Conservation (phyloP, 2,113 vertebrate species). For the Polypterus senegalus region DNA sequence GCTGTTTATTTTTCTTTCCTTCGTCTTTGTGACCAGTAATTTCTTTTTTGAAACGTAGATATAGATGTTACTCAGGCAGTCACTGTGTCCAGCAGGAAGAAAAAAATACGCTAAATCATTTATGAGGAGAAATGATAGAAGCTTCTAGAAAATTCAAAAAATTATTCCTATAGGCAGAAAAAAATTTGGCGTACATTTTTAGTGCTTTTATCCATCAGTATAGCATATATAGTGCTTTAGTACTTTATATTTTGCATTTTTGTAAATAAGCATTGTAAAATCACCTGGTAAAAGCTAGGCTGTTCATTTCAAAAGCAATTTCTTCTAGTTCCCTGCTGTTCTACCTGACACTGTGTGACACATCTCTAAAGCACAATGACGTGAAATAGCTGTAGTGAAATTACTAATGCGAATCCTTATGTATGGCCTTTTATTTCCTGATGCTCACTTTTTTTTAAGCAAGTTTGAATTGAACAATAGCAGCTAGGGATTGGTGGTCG, state of each 20-base stretch:
- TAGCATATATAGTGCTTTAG: neutral
- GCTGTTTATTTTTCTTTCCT: no score
- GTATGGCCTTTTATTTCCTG: neutral
- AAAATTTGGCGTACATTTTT: no score
- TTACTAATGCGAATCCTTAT: conserved; percentile 31
- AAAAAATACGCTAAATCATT: no score
- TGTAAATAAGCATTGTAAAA: conserved; percentile 6
- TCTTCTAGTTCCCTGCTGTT: conserved; percentile 28
- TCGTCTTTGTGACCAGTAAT: no score
- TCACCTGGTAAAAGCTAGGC: conserved; percentile 16
- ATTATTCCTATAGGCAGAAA: no score
- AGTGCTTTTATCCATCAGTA: no score
- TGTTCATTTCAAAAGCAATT: conserved; percentile 28
- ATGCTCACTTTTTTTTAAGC: conserved; percentile 15
- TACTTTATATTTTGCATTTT: conserved; percentile 13
- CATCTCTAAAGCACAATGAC: conserved; percentile 34
- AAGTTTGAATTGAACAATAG: conserved; percentile 32
- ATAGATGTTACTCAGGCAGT: no score
- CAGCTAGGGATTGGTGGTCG: no score
- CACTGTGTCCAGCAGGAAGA: no score
- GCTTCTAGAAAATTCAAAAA: no score
- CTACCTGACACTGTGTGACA: conserved; percentile 32
- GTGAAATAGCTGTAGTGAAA: conserved; percentile 31
- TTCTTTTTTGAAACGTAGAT: no score
- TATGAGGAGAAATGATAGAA: no score